phyloP scores from a whole-genome alignment of 1,140 invertebrate species.

The Lasioglossum albipes region DNA sequence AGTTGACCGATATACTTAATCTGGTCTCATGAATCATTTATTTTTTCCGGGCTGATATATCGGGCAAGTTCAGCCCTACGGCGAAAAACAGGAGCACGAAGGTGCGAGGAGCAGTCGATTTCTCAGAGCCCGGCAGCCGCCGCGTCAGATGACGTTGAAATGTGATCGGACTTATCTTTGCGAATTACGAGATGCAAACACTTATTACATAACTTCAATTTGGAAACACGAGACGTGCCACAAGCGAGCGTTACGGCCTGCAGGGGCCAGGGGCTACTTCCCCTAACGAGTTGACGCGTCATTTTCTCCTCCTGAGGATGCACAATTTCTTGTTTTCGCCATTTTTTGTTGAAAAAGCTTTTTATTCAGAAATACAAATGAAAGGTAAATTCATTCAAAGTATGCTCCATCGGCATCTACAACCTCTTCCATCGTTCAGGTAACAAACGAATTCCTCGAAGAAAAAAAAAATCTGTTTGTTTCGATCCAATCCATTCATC shows the following conservation, averaged over 20 bases:
- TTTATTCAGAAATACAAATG: too few relatives aligned
- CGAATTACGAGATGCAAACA: conserved; percentile 53
- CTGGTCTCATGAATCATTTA: conserved; percentile 39
- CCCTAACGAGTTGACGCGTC: background rate
- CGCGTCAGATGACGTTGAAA: conserved; percentile 51
- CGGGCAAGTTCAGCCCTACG: conserved; percentile 3
- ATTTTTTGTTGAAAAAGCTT: too few relatives aligned
- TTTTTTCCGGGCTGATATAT: conserved; percentile 46
- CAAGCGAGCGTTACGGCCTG: background rate
- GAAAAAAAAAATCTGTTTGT: too few relatives aligned
- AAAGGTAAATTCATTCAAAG: too few relatives aligned
- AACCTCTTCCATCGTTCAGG: too few relatives aligned
- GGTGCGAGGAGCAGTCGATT: conserved; percentile 41
- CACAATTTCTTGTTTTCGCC: too few relatives aligned
- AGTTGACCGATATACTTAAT: conserved; percentile 24
- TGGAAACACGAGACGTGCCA: background rate
- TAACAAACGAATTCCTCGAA: too few relatives aligned
- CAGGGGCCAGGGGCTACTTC: background rate
- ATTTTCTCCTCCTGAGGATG: too few relatives aligned
- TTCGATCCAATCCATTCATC: too few relatives aligned
- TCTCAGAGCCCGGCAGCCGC: conserved; percentile 36
- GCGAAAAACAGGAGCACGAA: conserved; percentile 8
- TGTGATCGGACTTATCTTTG: conserved; percentile 58
- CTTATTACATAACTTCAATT: conserved; percentile 47
- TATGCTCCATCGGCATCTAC: too few relatives aligned